These are phyloP conservation scores for Percina caprodes DNA, from an alignment of 2,113 vertebrate genomes.

Conservation along the genomic window DNA sequence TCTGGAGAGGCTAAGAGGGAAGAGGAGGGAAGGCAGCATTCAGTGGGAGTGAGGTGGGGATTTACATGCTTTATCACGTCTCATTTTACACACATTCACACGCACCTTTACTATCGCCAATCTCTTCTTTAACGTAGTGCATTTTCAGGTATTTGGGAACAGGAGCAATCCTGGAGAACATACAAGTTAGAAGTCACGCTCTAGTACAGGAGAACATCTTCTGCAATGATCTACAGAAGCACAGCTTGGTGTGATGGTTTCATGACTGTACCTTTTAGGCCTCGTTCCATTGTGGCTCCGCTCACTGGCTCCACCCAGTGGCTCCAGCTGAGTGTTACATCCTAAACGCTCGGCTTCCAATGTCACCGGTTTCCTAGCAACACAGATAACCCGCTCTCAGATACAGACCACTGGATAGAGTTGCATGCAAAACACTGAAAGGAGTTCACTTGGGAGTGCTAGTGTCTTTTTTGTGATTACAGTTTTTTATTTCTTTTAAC, in stretches of 20 bases:
- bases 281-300: slow-evolving; percentile 75
- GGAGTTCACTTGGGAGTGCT: slow-evolving; percentile 23
- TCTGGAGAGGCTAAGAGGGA: slow-evolving; percentile 75
- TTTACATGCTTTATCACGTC: not conserved
- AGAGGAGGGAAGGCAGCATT: not conserved
- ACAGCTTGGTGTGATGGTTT: not conserved
- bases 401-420: slow-evolving; percentile 29
- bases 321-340: slow-evolving; percentile 78
- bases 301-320: slow-evolving; percentile 75
- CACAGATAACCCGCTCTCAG: slow-evolving; percentile 64
- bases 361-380: slow-evolving; percentile 75
- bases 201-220: not conserved
- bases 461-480: not conserved
- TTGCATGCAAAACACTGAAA: slow-evolving; percentile 26
- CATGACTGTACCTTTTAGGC: slow-evolving; percentile 76
- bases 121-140: slow-evolving; percentile 88
- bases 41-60: not conserved
- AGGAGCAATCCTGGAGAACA: slow-evolving; percentile 79
- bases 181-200: not conserved
- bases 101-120: slow-evolving; percentile 85
- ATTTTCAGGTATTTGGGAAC: slow-evolving; percentile 88
- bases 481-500: too few relatives aligned
- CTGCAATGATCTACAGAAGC: not conserved
- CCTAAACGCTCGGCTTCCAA: slow-evolving; percentile 79
- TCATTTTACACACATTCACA: not conserved